Base-by-base conservation (phyloP, 2,113 vertebrate species). In the Dendrocopos noguchii region DNA sequence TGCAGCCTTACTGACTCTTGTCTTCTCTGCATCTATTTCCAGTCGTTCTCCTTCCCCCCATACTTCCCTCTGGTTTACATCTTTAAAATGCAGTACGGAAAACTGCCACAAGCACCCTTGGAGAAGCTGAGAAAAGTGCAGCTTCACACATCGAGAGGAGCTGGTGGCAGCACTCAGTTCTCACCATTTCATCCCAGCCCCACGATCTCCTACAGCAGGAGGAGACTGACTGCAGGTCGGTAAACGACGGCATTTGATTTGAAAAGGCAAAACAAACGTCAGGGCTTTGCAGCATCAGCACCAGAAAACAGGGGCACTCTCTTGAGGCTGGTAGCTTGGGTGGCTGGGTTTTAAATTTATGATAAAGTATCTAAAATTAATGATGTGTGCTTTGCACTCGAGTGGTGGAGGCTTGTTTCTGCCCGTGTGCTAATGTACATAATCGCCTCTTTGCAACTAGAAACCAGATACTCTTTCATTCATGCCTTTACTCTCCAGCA, bases 401-500 rank as follows among this genome's bases (percentile, higher is more conserved):
- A 57, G 77, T 74, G 86, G 91, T 87, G 91, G 93, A 95, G 92
- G 47, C 59, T 74, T 71, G 60, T 88, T 90, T 74, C 94, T 95
- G 84, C 61, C 34, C 33, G 84, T 56, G 67, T 84, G 68, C 47
- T 65, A 34, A 55, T 55, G 83, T 87, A 93, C n/a, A 29, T 93
- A 90, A 95, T 56, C 87, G 39, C 47, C 74, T 53, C 53, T 88
- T 88, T 84, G 61, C 53, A 82, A 86, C 44, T 87, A 68, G 88
- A 95, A 95, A 94, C 64, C 77, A 93, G 91, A 93, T 73, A 91
- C 64, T 71, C 65, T 80, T 84, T 80, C 86, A 94, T 94, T 87
- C 77, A 81, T 73, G 73, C 8, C 9, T 72, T 81, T 44, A 53
- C 39, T n/a, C 21, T 33, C 63, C 17, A 59, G 52, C 89, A 61